A percentile compares a stretch with the other conserved stretches of the same genome.
Evolutionary conservation across 2,797 vertebrate genomes (phyloP).

Genomic region (Anomalospiza imberbis): DNA sequence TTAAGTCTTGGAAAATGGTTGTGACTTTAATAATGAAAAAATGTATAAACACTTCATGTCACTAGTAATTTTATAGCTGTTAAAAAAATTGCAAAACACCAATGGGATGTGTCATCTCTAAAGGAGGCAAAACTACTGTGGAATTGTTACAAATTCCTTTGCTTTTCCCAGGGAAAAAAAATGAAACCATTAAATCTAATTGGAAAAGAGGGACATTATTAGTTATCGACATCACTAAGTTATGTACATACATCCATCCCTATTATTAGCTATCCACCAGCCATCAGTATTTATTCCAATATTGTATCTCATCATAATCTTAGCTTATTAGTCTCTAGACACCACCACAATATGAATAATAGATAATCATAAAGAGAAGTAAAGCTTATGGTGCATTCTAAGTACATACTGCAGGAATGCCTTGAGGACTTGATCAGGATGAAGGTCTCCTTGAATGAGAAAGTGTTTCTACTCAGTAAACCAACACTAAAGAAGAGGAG

Average conservation of each 20-base stretch:
- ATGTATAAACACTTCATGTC: background rate
- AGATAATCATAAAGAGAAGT: background rate
- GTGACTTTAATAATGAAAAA: background rate
- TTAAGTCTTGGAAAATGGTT: fast-evolving
- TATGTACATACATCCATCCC: background rate
- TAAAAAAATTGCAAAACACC: background rate
- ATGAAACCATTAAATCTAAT: background rate
- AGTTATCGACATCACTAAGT: background rate
- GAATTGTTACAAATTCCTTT: background rate
- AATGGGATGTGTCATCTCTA: fast-evolving
- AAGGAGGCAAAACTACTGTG: background rate
- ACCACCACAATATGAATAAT: conserved; percentile 22
- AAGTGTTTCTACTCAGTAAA: background rate
- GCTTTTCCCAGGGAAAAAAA: background rate
- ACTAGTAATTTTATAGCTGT: background rate
- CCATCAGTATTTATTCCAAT: background rate
- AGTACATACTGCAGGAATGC: background rate
- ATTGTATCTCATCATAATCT: background rate
- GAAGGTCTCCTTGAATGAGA: background rate
- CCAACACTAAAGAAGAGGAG: background rate
- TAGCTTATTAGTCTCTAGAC: conserved; percentile 15
- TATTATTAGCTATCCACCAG: background rate
- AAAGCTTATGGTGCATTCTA: background rate
- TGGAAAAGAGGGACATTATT: background rate
- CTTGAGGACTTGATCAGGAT: background rate